Base-by-base conservation (phyloP, 2,113 vertebrate genomes). In the Vanacampus margaritifer region DNA sequence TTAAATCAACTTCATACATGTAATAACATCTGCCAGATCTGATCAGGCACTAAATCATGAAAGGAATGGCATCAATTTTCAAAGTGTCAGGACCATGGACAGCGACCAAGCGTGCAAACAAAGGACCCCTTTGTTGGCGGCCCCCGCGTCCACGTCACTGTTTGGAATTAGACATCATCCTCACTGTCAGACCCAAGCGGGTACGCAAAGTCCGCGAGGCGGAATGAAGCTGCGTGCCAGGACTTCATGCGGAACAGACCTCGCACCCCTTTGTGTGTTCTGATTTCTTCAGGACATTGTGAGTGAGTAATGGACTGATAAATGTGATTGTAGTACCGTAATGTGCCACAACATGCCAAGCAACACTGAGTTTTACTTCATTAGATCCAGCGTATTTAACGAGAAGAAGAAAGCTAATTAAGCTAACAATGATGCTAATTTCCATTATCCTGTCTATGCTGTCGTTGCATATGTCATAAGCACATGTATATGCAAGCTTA, bases 41-140 rank as follows among this genome's bases (percentile, higher is more conserved):
- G 50, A 83, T 84, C 85, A 80, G 82, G 80, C 64, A 69, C 82
- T 70, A 16, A 11, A 21, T 36, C 32, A 6, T 60, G 70, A 62
- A 65, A 3, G 71, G 70, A 76, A 85, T 84, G 73, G 81, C 78
- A 80, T 69, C 72, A 75, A 85, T 87, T 85, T 82, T 65, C 70
- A 56, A 76, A 84, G 76, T 86, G 87, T 90, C 91, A 91, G 91
- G 80, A 92, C 91, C 91, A 91, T 86, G 91, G 90, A 91, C 81
- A 92, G 90, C 88, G 74, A 88, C 90, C 83, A 80, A 79, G 75
- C 78, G 74, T 46, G 37, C 74, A 87, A 89, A 91, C 91, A 91
- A 91, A 87, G 86, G 84, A 63, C 76, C 61, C 73, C 84, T 89
- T 90, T 91, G 87, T 91, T 82, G 70, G 50, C 59, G 41, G 36